Evolutionary conservation across 2,888 invertebrate species (phyloP), one percentile per base, ranked within the genome.

Genomic region (Phanerotoma sp.): DNA sequence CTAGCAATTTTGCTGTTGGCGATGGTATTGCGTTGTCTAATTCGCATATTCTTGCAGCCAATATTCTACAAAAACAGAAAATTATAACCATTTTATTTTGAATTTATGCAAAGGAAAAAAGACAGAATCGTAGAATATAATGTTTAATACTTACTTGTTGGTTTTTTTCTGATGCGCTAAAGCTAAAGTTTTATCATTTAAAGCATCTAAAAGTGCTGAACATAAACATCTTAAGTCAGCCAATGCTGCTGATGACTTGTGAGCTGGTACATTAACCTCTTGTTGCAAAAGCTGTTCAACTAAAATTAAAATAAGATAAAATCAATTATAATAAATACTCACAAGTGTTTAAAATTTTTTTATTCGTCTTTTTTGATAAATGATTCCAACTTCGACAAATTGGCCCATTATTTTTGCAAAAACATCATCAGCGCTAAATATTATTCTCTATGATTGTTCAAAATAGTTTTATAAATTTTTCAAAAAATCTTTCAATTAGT

Each of bases 131-230:
- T n/a, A n/a, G n/a, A n/a, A n/a, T n/a, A n/a, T 37, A 30, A 51
- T 15, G 18, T 21, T 32, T 45, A 25, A 4, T 5, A 48, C 61
- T 62, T 52, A 74, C 69, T 71, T 80, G 76, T 93, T 94, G 5
- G 93, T 88, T 78, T 91, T 90, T 68, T 89, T 85, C 68, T 93
- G 93, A 78, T 93, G 93, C 59, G 86, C 86, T 22, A 93, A 77
- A 1, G 92, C 92, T 55, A 91, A 80, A 45, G 88, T 89, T 78
- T 93, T 93, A 72, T 94, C 93, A 76, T 89, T 91, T 32, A 93
- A 79, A 42, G 91, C 86, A 73, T 94, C 93, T 66, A 93, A 80
- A 33, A 94, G 78, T 5, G 91, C 91, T 48, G 87, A 79, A 62
- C 91, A 89, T 15, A 93, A 77, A 2, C 88, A 87, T 67, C 88